Base-by-base conservation (phyloP, 2,797 vertebrate species). In the Thalassophryne amazonica region DNA sequence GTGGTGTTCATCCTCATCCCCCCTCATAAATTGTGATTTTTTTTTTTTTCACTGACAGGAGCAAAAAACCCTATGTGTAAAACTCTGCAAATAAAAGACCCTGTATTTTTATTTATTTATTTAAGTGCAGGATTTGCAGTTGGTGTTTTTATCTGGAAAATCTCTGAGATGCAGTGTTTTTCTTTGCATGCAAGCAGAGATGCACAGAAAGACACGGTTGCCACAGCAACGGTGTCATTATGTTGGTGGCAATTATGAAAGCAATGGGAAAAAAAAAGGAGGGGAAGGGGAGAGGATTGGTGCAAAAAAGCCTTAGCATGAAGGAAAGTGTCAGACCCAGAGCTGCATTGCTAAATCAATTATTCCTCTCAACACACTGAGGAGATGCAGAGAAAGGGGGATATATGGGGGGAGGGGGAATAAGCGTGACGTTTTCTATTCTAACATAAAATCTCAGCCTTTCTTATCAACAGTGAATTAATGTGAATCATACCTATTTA, bases 151-250 rank as follows among this genome's bases (percentile, higher is more conserved):
- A n/a, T n/a, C n/a, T n/a, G n/a, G n/a, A n/a, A n/a, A n/a, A n/a
- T 6, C 39, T 17, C 27, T n/a, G 20, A 18, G 40, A 19, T 38
- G 25, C 55, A 46, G 37, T 17, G 16, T 24, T 24, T 6, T 24
- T 2, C 10, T 42, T 42, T 42, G 24, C 29, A 28, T 15, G 57
- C 33, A 52, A 53, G 46, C 28, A 15, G 31, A 47, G 14, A 49
- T 51, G 58, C 48, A 68, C 23, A 47, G 47, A 67, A 63, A 80
- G 76, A 69, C 53, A 73, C 35, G 77, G 91, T 92, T 92, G 87
- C 90, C 89, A 90, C 80, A 83, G 89, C 87, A 92, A 92, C 91
- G 85, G 86, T 91, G 86, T 91, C 89, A 91, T 90, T 91, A 91
- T 90, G 88, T 87, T 88, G 85, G 84, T 89, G 87, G 87, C 89